phyloP scores from a whole-genome alignment of 1,140 invertebrate genomes.

The Coenobita brevimanus region DNA sequence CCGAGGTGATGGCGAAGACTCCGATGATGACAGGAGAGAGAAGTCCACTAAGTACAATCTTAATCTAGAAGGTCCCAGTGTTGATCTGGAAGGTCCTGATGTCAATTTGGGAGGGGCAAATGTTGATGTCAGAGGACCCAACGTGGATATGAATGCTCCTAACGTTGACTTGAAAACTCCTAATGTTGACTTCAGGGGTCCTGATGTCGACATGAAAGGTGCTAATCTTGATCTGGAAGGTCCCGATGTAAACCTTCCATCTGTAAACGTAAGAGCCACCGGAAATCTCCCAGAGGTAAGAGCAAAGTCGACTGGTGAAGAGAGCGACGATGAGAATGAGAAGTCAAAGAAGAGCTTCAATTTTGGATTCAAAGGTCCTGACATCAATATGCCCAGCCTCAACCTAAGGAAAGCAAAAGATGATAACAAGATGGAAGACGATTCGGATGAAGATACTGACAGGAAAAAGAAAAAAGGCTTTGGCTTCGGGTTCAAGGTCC shows the following conservation, averaged over 20 bases:
- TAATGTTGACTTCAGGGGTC: not conserved
- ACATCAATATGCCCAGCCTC: slow-evolving; percentile 29
- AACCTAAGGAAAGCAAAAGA: not conserved
- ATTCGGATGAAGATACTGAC: not conserved
- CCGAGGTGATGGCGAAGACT: not conserved
- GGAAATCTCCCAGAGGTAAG: not conserved
- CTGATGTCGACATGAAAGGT: not conserved
- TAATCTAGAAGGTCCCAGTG: not conserved
- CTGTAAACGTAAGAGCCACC: not conserved
- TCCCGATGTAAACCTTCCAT: not conserved
- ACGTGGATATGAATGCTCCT: not conserved
- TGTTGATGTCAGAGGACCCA: not conserved
- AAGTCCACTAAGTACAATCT: not conserved
- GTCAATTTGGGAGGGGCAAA: no score
- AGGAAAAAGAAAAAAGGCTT: slow-evolving; percentile 22
- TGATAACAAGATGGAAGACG: not conserved
- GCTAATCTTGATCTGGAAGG: not conserved
- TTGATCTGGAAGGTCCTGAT: not conserved
- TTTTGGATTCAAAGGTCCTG: slow-evolving; percentile 20
- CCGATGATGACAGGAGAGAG: not conserved
- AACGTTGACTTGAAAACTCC: slow-evolving; percentile 20
- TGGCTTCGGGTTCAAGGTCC: slow-evolving; percentile 45
- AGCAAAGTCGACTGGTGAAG: not conserved
- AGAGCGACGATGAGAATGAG: not conserved
- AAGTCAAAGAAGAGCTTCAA: slow-evolving; percentile 18